Conservation (phyloP, 2,113 vertebrate genomes). For the Xenus cinereus region DNA sequence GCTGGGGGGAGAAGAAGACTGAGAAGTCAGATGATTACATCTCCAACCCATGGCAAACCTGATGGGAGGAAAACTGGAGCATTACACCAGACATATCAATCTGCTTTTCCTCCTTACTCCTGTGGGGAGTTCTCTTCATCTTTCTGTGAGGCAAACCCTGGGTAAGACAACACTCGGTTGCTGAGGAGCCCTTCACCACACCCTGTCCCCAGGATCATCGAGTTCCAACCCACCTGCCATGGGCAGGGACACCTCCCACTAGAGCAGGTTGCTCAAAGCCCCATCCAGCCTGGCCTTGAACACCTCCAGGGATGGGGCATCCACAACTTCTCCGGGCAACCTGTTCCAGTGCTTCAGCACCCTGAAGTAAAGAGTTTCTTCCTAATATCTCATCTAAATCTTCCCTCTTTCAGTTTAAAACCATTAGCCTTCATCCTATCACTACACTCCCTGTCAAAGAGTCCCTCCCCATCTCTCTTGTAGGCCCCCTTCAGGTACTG, state of each 20-base stretch:
- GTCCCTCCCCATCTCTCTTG: not conserved
- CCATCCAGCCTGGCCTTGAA: not conserved
- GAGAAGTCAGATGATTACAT: not conserved
- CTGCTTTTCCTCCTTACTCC: not conserved
- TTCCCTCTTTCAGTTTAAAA: not conserved
- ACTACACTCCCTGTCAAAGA: not conserved
- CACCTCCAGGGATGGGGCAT: not conserved
- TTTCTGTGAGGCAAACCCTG: not conserved
- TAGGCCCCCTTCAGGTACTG: not conserved
- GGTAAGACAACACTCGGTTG: accelerated
- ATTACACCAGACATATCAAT: not conserved
- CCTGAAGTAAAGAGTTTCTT: not conserved
- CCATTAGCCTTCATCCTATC: not conserved
- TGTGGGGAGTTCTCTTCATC: not conserved
- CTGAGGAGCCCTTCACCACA: not conserved
- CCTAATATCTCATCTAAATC: not conserved
- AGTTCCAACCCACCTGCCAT: not conserved
- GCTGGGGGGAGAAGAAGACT: not conserved
- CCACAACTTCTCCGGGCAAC: not conserved
- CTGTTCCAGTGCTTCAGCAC: not conserved
- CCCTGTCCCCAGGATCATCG: not conserved
- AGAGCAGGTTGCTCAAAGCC: not conserved
- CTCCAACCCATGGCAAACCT: not conserved
- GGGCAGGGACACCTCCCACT: not conserved
- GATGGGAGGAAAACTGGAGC: not conserved